Base-by-base conservation (phyloP, 2,113 vertebrate genomes). In the Neopipo cinnamomea region DNA sequence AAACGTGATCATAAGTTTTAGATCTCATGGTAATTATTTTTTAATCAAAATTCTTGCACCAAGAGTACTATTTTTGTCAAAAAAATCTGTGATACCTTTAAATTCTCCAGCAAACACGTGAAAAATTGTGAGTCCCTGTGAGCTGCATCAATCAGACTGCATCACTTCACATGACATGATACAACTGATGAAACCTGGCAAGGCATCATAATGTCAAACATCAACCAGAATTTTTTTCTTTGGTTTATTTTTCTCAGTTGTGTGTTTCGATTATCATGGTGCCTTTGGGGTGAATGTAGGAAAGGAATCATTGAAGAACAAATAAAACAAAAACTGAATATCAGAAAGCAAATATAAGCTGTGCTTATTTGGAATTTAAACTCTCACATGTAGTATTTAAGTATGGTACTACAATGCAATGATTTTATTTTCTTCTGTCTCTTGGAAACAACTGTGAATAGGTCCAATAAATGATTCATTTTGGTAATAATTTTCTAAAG, bases 181-280 rank as follows among this genome's bases (percentile, higher is more conserved):
- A 33, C 42, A 58, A 76, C 70, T 96, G 76, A 90, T 93, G 87
- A 87, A 92, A 93, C 39, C 42, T 93, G 75, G 59, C 66, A 91
- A 63, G 50, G 33, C 47, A 76, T 71, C 81, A 47, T 59, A 56
- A 73, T 66, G 75, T 80, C 84, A 85, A 89, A n/a, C 44, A 78
- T 86, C 47, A 67, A 53, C 52, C 28, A 66, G 33, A 81, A 9
- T 35, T 41, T 42, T 41, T 70, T 62, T 72, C 19, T 72, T 58
- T 10, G 42, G 41, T 33, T 17, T 94, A 28, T 74, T 92, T 87
- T 85, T 80, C 62, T 83, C 31, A 66, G 56, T 19, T 9, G 20
- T 28, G 19, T 58, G 22, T 65, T 77, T 93, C 78, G n/a, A n/a
- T 91, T 85, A 59, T 63, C 33, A 6, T n/a, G 8, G 19, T 66